Evolutionary conservation across 1,140 invertebrate genomes (phyloP), one percentile per base, ranked within the genome.

Genomic region (Ceratitis capitata): DNA sequence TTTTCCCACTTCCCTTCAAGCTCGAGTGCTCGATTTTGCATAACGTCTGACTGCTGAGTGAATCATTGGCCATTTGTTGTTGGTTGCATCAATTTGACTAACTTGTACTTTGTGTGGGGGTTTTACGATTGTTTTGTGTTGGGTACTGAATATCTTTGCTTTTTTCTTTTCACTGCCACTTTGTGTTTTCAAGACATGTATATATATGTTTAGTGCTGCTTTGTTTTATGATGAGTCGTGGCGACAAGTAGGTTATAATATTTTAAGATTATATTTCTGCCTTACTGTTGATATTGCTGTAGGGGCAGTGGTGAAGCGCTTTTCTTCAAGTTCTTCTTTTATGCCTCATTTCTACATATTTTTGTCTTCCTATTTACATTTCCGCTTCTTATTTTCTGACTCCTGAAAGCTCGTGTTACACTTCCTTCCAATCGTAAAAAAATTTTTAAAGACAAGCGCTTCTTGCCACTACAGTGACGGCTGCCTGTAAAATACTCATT

Each of bases 241-340:
- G 35, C 39, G 69, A 78, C 69, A 78, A 78, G 69, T 78, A 45
- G 69, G 39, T 78, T 45, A 45, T 64, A 23, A 64, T 78, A 39
- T 78, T 45, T 78, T 78, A 78, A 7, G n/a, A 39, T 78, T 78
- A 45, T 69, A 78, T 78, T 45, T 78, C 23, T 26, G 10, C 19
- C 9, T n/a, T 45, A 42, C 16, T 14, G 4, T n/a, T 3, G 35
- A 23, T 32, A 64, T n/a, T 58, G 61, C 35, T 14, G 49, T 51
- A 51, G 1, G 16, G 23, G 6, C 4, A 56, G 51, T 56, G 51
- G 1, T n/a, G n/a, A n/a, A n/a, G n/a, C 9, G 51, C n/a, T 7
- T 23, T 56, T 56, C 1, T 56, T n/a, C n/a, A 23, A 23, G 51
- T n/a, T n/a, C 23, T 61, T 12, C 26, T 58, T 7, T 5, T 7